phyloP scores from a whole-genome alignment of 1,140 invertebrate genomes.

The Micrasema longulum region DNA sequence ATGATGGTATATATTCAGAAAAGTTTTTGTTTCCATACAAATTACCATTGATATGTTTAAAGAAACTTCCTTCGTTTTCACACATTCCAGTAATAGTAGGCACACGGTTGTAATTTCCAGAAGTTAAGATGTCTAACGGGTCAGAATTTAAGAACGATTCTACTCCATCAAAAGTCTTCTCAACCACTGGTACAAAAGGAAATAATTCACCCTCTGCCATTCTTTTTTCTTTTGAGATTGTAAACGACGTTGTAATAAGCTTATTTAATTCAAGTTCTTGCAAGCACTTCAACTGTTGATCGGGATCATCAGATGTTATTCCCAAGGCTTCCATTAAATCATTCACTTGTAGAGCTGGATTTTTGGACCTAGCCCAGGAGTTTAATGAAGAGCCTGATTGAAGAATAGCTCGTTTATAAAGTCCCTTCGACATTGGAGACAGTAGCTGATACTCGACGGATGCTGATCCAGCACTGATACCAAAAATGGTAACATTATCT shows the following conservation, averaged over 20 bases:
- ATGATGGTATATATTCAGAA: conserved; percentile 57
- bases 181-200: conserved; percentile 62
- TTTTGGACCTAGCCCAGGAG: conserved; percentile 54
- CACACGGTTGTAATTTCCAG: conserved; percentile 60
- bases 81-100: conserved; percentile 62
- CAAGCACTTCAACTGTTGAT: conserved; percentile 57
- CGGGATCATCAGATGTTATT: conserved; percentile 43
- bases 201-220: conserved; percentile 59
- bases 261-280: conserved; percentile 58
- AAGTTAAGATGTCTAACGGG: conserved; percentile 57
- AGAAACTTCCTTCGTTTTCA: conserved; percentile 60
- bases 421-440: conserved; percentile 40
- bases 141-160: conserved; percentile 61
- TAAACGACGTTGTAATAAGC: conserved; percentile 57
- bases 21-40: conserved; percentile 57
- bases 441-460: conserved; percentile 46
- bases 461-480: conserved; percentile 55
- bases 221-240: conserved; percentile 52
- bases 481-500: conserved; percentile 60
- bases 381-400: conserved; percentile 43
- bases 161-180: conserved; percentile 59
- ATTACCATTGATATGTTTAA: conserved; percentile 47
- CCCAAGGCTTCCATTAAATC: conserved; percentile 4
- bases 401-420: conserved; percentile 49
- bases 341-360: background rate